Evolutionary conservation across 35 echinoderm and acorn worm genomes (phyloP).

Genomic region (Apostichopus californicus): DNA sequence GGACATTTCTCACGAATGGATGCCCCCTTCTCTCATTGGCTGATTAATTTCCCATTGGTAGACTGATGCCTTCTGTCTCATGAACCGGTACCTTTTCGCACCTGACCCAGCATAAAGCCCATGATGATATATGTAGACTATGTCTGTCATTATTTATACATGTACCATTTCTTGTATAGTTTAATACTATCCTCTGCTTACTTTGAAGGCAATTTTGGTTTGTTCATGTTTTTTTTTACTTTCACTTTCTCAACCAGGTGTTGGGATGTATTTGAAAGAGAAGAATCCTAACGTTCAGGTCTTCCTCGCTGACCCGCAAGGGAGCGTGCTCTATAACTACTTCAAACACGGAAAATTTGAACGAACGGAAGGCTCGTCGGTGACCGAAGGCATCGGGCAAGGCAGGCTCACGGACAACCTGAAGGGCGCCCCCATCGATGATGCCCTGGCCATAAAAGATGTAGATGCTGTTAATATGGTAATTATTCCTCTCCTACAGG

Average conservation of each 20-base stretch:
- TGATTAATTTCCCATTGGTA: no score
- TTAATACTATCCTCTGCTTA: no score
- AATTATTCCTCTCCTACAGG: not conserved
- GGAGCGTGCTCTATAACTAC: constrained; percentile 80
- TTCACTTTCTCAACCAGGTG: constrained; percentile 58
- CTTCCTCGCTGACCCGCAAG: constrained; percentile 85
- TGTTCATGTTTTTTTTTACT: not conserved
- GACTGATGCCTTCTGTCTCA: no score
- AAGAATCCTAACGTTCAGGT: constrained; percentile 78
- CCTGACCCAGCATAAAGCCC: no score
- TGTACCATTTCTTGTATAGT: no score
- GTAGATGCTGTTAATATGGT: constrained; percentile 89
- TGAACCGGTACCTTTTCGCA: no score
- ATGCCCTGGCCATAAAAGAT: constrained; percentile 79
- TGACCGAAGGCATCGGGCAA: constrained; percentile 97
- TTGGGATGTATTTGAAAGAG: constrained; percentile 79
- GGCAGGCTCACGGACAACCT: constrained; percentile 89
- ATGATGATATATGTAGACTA: no score
- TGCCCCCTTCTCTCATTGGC: no score
- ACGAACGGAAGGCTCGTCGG: constrained; percentile 73
- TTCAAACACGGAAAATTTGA: constrained; percentile 91
- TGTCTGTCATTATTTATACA: no score
- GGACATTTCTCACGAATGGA: no score
- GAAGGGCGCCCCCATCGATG: constrained; percentile 86
- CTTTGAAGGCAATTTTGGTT: no score